These are phyloP conservation scores for Auanema freiburgensis DNA, from an alignment of 2,888 invertebrate species.

Conservation along the genomic window DNA sequence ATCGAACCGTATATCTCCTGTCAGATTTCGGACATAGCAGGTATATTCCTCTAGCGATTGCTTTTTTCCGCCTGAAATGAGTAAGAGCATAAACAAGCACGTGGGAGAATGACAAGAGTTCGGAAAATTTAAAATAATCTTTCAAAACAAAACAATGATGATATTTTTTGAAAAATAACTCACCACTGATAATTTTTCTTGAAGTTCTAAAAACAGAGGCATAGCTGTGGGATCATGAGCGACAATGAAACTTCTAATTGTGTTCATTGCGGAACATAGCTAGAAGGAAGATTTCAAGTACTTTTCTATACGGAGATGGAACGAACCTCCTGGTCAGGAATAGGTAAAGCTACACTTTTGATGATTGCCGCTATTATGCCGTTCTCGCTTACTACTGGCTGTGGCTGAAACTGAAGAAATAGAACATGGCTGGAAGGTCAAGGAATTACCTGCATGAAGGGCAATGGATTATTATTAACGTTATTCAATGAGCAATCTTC, in stretches of 20 bases:
- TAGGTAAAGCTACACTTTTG: constrained; percentile 16
- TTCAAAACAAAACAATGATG: no score
- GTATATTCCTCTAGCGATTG: no score
- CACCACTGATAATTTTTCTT: constrained; percentile 15
- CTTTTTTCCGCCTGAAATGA: no score
- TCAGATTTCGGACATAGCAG: no score
- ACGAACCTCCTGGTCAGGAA: constrained; percentile 22
- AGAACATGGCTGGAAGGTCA: background rate
- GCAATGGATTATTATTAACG: no score
- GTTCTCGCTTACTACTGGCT: constrained; percentile 16
- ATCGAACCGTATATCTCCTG: no score
- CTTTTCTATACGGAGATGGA: no score
- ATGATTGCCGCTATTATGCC: constrained; percentile 24
- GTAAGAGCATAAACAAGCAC: no score
- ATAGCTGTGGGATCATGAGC: constrained; percentile 27
- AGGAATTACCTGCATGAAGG: background rate
- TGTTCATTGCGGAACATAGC: constrained; percentile 27
- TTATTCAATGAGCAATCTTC: no score
- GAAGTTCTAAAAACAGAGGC: constrained; percentile 26
- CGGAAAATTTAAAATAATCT: no score
- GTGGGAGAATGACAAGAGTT: no score
- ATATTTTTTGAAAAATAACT: constrained; percentile 1
- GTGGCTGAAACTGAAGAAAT: constrained; percentile 1
- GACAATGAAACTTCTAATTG: constrained; percentile 26
- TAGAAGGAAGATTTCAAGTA: constrained; percentile 4